Evolutionary conservation across 2,888 invertebrate species (phyloP), one percentile per base, ranked within the genome.

Genomic region (Caradrina clavipalpis): DNA sequence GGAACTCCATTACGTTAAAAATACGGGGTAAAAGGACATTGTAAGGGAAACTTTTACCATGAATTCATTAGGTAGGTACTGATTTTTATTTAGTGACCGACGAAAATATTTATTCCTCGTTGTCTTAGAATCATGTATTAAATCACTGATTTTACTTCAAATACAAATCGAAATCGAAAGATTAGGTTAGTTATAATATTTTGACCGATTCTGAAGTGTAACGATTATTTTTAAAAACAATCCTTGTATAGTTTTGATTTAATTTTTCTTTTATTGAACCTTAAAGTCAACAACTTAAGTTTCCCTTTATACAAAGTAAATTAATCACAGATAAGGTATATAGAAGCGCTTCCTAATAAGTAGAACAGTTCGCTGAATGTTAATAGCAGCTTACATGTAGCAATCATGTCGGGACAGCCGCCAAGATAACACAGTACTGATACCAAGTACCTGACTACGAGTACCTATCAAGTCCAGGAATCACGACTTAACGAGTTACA

Each of bases 341-440:
- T 19, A 49, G 19, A 42, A 0, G 11, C 8, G 0, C n/a, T 74
- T 21, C 19, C 17, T 35, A 7, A 26, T 39, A 35, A 50, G 19
- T n/a, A 45, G 15, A 58, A 60, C 50, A 10, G 26, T 60, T 59
- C 15, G 22, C 1, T 26, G 39, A 58, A 59, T 49, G 22, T 56
- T 53, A 61, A 61, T 55, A 39, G 54, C 53, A 45, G 53, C 13
- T 55, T 6, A 47, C 51, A 53, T 76, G 53, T 53, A 76, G 60
- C 69, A 69, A 76, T 69, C 53, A 61, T 76, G 70, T 57, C 39
- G 22, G 35, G 35, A 62, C 57, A 58, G 57, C 47, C 50, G 35
- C 63, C 31, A n/a, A 69, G 76, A 80, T 80, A 76, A 49, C 35
- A 39, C n/a, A 61, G 63, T 15, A 13, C 50, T 77, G 77, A 80